A percentile compares a stretch with the other conserved stretches of the same genome.
Evolutionary conservation across 2,797 vertebrate species (phyloP).

Genomic region (Falco columbarius): DNA sequence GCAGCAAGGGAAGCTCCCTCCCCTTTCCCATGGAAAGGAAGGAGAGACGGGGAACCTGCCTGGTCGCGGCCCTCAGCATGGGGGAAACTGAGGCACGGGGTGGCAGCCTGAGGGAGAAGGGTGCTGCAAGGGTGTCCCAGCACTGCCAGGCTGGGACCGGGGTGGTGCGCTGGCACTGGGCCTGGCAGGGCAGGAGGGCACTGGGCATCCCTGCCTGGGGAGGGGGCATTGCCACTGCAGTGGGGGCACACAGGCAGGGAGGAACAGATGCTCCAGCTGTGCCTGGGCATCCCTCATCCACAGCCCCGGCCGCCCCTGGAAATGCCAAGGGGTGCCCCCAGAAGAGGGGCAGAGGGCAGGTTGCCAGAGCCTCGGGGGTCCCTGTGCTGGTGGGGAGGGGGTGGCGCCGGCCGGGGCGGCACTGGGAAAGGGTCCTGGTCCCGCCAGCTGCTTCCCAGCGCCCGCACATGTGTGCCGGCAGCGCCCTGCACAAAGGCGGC

Average conservation of each 20-base stretch:
- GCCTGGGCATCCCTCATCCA: background rate
- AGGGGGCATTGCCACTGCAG: background rate
- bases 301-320: background rate
- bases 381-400: background rate
- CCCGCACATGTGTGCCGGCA: background rate
- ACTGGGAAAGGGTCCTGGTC: background rate
- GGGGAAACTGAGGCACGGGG: background rate
- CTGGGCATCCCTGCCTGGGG: background rate
- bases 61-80: fast-evolving
- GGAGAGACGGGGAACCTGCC: background rate
- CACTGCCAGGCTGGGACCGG: background rate
- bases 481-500: background rate
- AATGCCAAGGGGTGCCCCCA: background rate
- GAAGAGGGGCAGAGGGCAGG: background rate
- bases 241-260: fast-evolving
- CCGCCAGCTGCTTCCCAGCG: background rate
- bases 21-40: slow-evolving; percentile 13
- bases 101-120: background rate
- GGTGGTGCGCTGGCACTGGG: fast-evolving
- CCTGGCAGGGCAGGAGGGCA: background rate
- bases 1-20: slow-evolving; percentile 9
- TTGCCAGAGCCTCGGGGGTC: background rate
- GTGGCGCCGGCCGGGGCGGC: fast-evolving
- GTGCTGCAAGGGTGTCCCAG: fast-evolving
- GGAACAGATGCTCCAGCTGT: fast-evolving